Evolutionary conservation across 2,888 invertebrate species (phyloP), one percentile per base, ranked within the genome.

Genomic region (Sylvicola fuscatus): DNA sequence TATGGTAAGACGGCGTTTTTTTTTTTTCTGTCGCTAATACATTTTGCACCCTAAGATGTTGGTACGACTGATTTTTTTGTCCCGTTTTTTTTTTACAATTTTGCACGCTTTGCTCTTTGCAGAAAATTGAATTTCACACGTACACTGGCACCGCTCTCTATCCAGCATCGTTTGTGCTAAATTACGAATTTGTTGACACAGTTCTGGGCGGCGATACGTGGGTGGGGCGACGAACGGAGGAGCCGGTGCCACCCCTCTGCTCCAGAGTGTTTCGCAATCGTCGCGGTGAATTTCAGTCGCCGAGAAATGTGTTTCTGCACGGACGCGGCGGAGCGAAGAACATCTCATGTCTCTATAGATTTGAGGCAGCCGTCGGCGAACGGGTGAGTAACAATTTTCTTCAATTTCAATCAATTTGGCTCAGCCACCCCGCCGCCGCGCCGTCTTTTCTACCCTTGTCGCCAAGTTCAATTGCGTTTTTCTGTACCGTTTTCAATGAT

Each of bases 181-280:
- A 79, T 46, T 84, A 83, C 53, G 84, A 84, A 56, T 84, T 84
- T 51, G 70, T 84, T 14, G 82, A 84, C 50, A 83, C 83, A 2
- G 64, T 76, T 29, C 65, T 81, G 40, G 77, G 75, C 21, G 82
- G 82, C 11, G 70, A 70, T 39, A 58, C 65, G 7, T 70, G 75
- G 66, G 58, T 65, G 2, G 60, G 61, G 2, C 50, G 56, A 16
- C 56, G 59, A 6, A 26, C 33, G 11, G 59, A 58, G 29, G 53
- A 53, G 39, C 64, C 66, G 8, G 56, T 54, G 21, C 56, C 58
- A 32, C 44, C 49, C n/a, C 52, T 64, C 1, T 74, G 75, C 49
- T 65, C 69, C 34, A 55, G 76, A 32, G 53, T 73, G n/a, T 75
- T 72, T 56, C 64, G 66, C 26, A 72, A 72, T 44, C 70, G 68